Evolutionary conservation across 2,888 invertebrate genomes (phyloP), one percentile per base, ranked within the genome.

Genomic region (Mamestra brassicae): DNA sequence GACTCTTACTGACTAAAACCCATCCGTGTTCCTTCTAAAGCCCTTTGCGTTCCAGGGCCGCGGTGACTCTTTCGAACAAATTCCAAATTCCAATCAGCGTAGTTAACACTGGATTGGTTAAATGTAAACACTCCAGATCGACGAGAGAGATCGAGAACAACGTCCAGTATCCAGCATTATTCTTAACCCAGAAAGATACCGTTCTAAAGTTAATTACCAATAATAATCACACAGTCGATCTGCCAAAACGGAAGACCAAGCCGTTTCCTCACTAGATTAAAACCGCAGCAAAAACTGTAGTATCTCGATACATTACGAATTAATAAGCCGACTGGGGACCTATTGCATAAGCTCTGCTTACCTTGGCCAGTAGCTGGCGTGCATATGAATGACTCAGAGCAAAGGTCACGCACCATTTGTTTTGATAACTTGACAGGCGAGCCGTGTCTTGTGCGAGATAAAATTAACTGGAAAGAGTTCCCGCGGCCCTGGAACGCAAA

Each of bases 391-490:
- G 76, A 80, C 1, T 78, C 75, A 65, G 52, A 36, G 0, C 52
- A 26, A 38, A 65, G 71, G 66, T 67, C 83, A 80, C 57, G 83
- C 81, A 75, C 66, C 69, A 82, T 63, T 83, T 72, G 71, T 69
- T 70, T 57, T 13, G n/a, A 70, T 66, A 71, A 71, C 61, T 11
- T 61, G 61, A 61, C n/a, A 60, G 60, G 10, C 38, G 17, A 36
- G 52, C 52, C 64, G 65, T 4, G 68, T n/a, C 52, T 65, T 45
- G 36, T 26, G 55, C 57, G 50, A 55, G 13, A 36, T 50, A 38
- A 15, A 58, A 36, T 7, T 36, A 36, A 58, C 34, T 57, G 57
- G 34, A 55, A 26, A 26, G 26, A 26, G 26, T 26, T 26, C 26
- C 26, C 26, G 26, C 1, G 26, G 26, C 26, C 26, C 26, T 26